Percentiles rank a stretch among this genome's conserved stretches.
These are phyloP conservation scores for Rhinolophus sinicus DNA, from an alignment of 2,113 vertebrate genomes.

Conservation along the genomic window DNA sequence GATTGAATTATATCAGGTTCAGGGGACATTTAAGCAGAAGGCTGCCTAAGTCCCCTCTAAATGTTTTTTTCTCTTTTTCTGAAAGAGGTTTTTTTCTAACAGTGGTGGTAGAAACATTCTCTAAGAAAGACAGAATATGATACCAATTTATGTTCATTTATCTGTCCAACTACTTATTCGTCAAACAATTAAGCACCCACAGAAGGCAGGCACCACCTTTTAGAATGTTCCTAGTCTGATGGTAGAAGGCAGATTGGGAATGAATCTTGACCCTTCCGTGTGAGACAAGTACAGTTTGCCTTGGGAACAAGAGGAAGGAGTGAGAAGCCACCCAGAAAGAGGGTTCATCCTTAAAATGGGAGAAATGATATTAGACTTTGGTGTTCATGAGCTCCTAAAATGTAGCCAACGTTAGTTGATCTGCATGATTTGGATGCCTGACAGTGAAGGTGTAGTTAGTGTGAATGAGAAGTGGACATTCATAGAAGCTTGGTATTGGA, in stretches of 20 bases:
- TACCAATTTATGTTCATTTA: not conserved
- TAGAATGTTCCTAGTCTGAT: not conserved
- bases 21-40: slow-evolving; percentile 52
- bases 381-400: not conserved
- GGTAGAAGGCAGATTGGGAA: not conserved
- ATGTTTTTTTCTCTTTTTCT: slow-evolving; percentile 34
- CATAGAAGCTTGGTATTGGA: not conserved
- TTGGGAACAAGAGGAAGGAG: not conserved
- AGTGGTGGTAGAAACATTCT: not conserved
- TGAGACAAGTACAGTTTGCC: not conserved
- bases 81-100: slow-evolving; percentile 1
- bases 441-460: not conserved
- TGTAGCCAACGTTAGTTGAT: not conserved
- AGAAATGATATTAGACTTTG: not conserved
- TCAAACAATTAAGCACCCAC: not conserved
- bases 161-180: not conserved
- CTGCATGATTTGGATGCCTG: not conserved
- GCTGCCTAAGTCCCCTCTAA: slow-evolving; percentile 16
- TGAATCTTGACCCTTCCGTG: not conserved
- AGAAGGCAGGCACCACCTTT: not conserved
- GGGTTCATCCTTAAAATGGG: not conserved
- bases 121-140: not conserved
- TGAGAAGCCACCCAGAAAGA: not conserved
- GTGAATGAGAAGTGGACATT: not conserved
- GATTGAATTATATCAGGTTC: slow-evolving; percentile 65